Percentiles rank a stretch among this genome's conserved stretches.
phyloP scores from a whole-genome alignment of 2,797 vertebrate genomes.

The Scarus forsteni region DNA sequence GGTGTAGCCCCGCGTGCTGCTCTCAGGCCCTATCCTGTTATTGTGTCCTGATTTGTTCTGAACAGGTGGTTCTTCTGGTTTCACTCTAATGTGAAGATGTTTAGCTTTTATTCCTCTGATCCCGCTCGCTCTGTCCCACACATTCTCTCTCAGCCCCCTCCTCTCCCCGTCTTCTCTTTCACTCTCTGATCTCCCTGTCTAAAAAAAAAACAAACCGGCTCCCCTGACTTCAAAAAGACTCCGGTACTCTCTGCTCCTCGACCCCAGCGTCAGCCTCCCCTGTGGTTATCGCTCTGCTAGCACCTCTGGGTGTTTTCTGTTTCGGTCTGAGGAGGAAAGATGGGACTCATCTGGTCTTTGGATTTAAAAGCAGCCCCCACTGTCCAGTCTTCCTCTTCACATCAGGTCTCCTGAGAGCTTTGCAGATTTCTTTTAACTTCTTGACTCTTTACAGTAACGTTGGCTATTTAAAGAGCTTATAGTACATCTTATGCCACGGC shows the following conservation, averaged over 20 bases:
- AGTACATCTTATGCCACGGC: slow-evolving; percentile 2
- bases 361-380: slow-evolving; percentile 35
- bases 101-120: slow-evolving; percentile 43
- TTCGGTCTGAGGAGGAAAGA: slow-evolving; percentile 36
- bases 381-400: slow-evolving; percentile 18
- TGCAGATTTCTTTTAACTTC: slow-evolving; percentile 50
- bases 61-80: slow-evolving; percentile 45
- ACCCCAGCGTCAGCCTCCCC: slow-evolving; percentile 13
- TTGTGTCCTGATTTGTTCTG: slow-evolving; percentile 40
- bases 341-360: slow-evolving; percentile 49
- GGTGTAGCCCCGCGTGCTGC: slow-evolving; percentile 12
- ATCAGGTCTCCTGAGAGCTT: slow-evolving; percentile 33
- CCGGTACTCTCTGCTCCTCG: slow-evolving; percentile 17
- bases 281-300: slow-evolving; percentile 36
- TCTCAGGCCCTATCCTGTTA: slow-evolving; percentile 37
- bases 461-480: slow-evolving; percentile 63
- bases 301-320: slow-evolving; percentile 44
- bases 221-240: slow-evolving; percentile 43
- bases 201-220: slow-evolving; percentile 54
- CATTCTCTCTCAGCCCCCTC: background rate
- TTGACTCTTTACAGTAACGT: slow-evolving; percentile 34
- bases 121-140: slow-evolving; percentile 4
- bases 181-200: slow-evolving; percentile 50
- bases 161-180: slow-evolving; percentile 27
- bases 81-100: slow-evolving; percentile 51